Conservation (phyloP, 1,140 invertebrate genomes). For the Musca domestica region DNA sequence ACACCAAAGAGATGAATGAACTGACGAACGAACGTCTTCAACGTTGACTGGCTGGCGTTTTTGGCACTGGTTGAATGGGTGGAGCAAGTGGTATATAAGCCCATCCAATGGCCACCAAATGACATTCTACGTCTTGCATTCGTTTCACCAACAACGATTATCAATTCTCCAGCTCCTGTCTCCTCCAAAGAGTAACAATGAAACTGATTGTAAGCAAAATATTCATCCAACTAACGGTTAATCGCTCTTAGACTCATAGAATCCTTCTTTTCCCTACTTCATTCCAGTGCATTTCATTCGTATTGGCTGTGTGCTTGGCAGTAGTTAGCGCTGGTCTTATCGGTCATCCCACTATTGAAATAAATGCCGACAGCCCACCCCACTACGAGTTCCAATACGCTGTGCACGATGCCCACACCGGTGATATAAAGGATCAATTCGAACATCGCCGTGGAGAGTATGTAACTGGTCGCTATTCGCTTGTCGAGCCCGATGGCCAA, state of each 20-base stretch:
- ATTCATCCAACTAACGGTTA: background rate
- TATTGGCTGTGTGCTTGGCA: constrained; percentile 23
- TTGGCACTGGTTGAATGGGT: background rate
- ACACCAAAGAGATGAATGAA: too few relatives aligned
- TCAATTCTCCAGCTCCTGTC: background rate
- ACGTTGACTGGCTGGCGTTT: background rate
- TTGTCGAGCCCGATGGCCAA: constrained; percentile 54
- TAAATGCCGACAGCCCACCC: constrained; percentile 54
- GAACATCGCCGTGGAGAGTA: constrained; percentile 62
- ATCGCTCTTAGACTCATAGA: too few relatives aligned
- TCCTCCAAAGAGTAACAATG: background rate
- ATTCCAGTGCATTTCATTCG: background rate
- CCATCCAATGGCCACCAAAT: background rate
- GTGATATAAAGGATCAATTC: constrained; percentile 66
- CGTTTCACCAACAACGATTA: background rate
- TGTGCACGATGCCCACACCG: constrained; percentile 65
- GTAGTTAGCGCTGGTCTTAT: constrained; percentile 35
- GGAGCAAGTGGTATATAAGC: constrained; percentile 4
- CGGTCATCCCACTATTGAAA: constrained; percentile 20
- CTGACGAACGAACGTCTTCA: background rate
- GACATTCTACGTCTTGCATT: background rate
- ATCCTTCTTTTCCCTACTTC: background rate
- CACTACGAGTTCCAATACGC: constrained; percentile 65
- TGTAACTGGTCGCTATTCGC: constrained; percentile 50
- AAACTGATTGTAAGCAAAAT: constrained; percentile 14